Conservation (phyloP, 2,113 vertebrate genomes). For the Lagenorhynchus albirostris region DNA sequence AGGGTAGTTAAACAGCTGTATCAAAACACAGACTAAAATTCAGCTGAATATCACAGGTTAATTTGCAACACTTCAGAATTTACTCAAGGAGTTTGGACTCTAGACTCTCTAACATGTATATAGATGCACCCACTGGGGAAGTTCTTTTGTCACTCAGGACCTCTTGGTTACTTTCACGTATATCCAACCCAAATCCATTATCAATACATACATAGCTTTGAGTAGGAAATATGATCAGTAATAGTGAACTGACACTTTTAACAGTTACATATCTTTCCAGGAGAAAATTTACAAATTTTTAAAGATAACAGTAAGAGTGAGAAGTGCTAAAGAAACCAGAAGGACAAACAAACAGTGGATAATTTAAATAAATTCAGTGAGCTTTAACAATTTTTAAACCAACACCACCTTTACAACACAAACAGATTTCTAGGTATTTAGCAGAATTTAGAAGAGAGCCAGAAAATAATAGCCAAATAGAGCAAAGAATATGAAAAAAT, state of each 20-base stretch:
- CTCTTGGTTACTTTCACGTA: not conserved
- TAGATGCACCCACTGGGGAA: not conserved
- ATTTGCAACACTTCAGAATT: not conserved
- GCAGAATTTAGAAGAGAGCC: not conserved
- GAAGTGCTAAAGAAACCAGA: not conserved
- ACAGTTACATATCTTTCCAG: not conserved
- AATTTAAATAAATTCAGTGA: not conserved
- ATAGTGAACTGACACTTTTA: not conserved
- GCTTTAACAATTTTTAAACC: not conserved
- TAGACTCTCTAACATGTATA: not conserved
- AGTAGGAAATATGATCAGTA: not conserved
- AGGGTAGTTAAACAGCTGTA: not conserved
- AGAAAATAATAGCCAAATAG: not conserved
- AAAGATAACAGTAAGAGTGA: not conserved
- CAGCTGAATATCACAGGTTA: not conserved
- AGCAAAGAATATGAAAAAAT: not conserved
- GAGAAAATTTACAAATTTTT: not conserved
- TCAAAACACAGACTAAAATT: not conserved
- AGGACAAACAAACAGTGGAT: not conserved
- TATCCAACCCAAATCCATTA: not conserved
- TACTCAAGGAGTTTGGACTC: not conserved
- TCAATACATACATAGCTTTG: not conserved
- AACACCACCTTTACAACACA: not conserved
- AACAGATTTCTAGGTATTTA: not conserved
- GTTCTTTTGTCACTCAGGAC: not conserved